Evolutionary conservation across 2,797 vertebrate species (phyloP).

Genomic region (Bradypus variegatus): DNA sequence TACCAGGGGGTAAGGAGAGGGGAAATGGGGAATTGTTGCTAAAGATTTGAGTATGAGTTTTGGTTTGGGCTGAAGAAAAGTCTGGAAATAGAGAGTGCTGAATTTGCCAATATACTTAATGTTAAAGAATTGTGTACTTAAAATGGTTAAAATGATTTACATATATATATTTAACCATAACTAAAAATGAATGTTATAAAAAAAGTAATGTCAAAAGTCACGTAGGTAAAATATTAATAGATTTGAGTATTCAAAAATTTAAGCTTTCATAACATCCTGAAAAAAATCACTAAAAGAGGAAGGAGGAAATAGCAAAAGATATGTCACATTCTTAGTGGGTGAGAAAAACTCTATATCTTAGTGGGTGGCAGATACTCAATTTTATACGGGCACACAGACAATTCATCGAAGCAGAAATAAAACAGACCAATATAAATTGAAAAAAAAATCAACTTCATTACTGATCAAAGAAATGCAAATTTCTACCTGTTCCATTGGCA

Average conservation of each 20-base stretch:
- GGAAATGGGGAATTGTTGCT: too few species aligned
- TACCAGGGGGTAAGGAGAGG: too few species aligned
- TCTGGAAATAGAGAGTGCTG: too few species aligned
- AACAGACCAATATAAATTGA: background rate
- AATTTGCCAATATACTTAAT: too few species aligned
- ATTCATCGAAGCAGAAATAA: background rate
- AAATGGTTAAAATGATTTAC: too few species aligned
- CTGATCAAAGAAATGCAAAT: background rate
- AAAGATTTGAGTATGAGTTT: too few species aligned
- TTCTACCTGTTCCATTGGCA: background rate
- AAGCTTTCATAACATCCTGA: background rate
- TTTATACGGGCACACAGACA: background rate
- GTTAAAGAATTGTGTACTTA: too few species aligned
- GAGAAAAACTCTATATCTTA: too few species aligned
- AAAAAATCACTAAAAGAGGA: background rate
- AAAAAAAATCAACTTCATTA: background rate
- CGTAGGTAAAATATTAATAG: background rate
- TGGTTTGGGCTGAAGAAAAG: too few species aligned
- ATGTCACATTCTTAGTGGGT: background rate
- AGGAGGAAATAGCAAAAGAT: background rate
- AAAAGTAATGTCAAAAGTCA: background rate
- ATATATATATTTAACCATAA: too few species aligned
- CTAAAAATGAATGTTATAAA: too few species aligned
- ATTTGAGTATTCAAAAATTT: conserved; percentile 20
- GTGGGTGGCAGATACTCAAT: too few species aligned